Evolutionary conservation across 2,888 invertebrate species (phyloP), one percentile per base, ranked within the genome.

Genomic region (Scelioninae gen. 2): DNA sequence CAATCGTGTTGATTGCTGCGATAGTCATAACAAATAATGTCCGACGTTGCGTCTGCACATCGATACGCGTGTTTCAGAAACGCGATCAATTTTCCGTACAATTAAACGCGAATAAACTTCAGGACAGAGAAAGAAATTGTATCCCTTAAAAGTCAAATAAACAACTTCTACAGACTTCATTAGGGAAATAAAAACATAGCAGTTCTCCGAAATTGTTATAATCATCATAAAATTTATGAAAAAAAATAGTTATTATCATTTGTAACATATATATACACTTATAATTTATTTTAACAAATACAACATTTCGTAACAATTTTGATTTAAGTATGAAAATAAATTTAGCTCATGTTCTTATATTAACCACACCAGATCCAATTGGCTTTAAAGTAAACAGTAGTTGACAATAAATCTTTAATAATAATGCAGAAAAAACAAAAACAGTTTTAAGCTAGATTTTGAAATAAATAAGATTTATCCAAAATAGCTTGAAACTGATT

Each of bases 111-210:
- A n/a, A n/a, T n/a, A n/a, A n/a, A n/a, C n/a, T n/a, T n/a, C n/a
- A n/a, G n/a, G n/a, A n/a, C n/a, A n/a, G n/a, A n/a, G n/a, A n/a
- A n/a, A n/a, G n/a, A n/a, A 43, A 11, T 53, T 39, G 37, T 58
- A 53, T 46, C 5, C 15, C 16, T 68, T 11, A 63, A 52, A 52
- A 43, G 22, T 43, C 16, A n/a, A 48, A 48, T 57, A 31, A 48
- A 57, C 28, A 31, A 35, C 41, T 48, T 18, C 60, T 41, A 70
- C 57, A 67, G 57, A 69, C 55, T 45, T 53, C 35, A 61, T 22
- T 61, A n/a, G 28, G 37, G 13, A 43, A 55, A 55, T 55, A 43
- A 53, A 69, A 22, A 61, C 18, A 19, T 61, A 69, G n/a, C 5
- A 19, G 33, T 69, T 52, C 31, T 41, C 25, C 11, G 4, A 60